These are phyloP conservation scores for Pungitius pungitius DNA, from an alignment of 2,113 vertebrate species.

Conservation along the genomic window DNA sequence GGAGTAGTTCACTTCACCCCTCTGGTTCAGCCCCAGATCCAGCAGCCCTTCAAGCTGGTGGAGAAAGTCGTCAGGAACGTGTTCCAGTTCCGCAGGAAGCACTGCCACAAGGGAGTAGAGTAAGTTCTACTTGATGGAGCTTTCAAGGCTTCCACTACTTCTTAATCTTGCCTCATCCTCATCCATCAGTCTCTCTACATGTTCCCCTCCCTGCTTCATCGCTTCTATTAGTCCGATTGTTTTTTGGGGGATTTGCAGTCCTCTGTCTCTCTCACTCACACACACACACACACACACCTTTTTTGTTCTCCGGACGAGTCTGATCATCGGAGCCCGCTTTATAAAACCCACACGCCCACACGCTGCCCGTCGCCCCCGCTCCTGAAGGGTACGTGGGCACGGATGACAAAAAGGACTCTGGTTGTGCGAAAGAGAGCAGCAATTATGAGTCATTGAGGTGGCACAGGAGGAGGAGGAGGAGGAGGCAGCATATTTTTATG, in stretches of 20 bases:
- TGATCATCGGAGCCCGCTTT: slow-evolving; percentile 13
- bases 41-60: slow-evolving; percentile 92
- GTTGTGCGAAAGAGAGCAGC: slow-evolving; percentile 67
- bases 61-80: slow-evolving; percentile 89
- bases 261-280: background rate
- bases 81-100: slow-evolving; percentile 94
- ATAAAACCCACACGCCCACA: slow-evolving; percentile 38
- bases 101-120: slow-evolving; percentile 89
- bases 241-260: slow-evolving; percentile 30
- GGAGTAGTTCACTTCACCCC: slow-evolving; percentile 93
- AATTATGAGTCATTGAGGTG: slow-evolving; percentile 80
- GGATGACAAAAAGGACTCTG: slow-evolving; percentile 67
- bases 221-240: slow-evolving; percentile 36
- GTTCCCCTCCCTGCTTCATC: slow-evolving; percentile 36
- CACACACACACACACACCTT: background rate
- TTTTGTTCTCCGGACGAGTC: slow-evolving; percentile 15
- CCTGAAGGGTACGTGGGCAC: slow-evolving; percentile 54
- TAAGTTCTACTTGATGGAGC: slow-evolving; percentile 76
- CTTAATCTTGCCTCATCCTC: slow-evolving; percentile 47
- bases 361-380: slow-evolving; percentile 54
- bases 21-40: slow-evolving; percentile 86
- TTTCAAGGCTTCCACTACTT: slow-evolving; percentile 12
- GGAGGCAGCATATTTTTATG: slow-evolving; percentile 71
- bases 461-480: slow-evolving; percentile 52
- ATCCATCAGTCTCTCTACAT: slow-evolving; percentile 50